phyloP scores from a whole-genome alignment of 1,140 invertebrate species.

The Drosophila hydei region DNA sequence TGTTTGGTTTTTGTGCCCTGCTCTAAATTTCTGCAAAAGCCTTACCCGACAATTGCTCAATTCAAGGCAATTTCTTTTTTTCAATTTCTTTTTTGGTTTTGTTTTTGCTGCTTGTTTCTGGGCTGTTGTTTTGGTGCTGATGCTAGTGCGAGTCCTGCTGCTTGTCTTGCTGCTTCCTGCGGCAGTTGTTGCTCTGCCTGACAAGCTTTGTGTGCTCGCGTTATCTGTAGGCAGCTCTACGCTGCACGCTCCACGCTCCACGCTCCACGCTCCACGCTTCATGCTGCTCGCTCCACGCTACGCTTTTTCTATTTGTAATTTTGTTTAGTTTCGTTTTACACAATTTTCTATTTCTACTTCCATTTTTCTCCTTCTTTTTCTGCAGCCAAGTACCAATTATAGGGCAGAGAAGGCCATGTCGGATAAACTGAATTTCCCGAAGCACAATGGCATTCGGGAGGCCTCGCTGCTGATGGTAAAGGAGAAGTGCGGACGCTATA shows the following conservation, averaged over 20 bases:
- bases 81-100: slow-evolving; percentile 24
- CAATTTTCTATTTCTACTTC: slow-evolving; percentile 62
- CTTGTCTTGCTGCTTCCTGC: slow-evolving; percentile 58
- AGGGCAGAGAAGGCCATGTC: slow-evolving; percentile 84
- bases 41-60: slow-evolving; percentile 72
- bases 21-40: slow-evolving; percentile 67
- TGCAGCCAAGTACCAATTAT: slow-evolving; percentile 85
- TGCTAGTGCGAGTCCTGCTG: slow-evolving; percentile 20
- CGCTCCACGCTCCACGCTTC: neutral
- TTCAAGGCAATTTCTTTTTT: slow-evolving; percentile 46
- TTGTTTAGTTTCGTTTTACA: slow-evolving; percentile 79
- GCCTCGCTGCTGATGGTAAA: slow-evolving; percentile 94
- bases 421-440: slow-evolving; percentile 85
- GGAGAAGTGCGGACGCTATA: slow-evolving; percentile 95
- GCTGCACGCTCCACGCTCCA: neutral
- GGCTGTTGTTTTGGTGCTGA: slow-evolving; percentile 18
- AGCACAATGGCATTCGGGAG: slow-evolving; percentile 90
- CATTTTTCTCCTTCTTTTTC: slow-evolving; percentile 36
- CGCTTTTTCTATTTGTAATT: slow-evolving; percentile 61
- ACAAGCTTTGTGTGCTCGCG: slow-evolving; percentile 67
- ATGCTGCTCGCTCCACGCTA: slow-evolving; percentile 16
- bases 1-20: slow-evolving; percentile 62
- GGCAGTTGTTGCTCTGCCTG: slow-evolving; percentile 52
- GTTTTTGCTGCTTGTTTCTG: slow-evolving; percentile 10
- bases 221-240: slow-evolving; percentile 42